These are phyloP conservation scores for Glossophaga mutica DNA, from an alignment of 2,797 vertebrate genomes.

Conservation along the genomic window DNA sequence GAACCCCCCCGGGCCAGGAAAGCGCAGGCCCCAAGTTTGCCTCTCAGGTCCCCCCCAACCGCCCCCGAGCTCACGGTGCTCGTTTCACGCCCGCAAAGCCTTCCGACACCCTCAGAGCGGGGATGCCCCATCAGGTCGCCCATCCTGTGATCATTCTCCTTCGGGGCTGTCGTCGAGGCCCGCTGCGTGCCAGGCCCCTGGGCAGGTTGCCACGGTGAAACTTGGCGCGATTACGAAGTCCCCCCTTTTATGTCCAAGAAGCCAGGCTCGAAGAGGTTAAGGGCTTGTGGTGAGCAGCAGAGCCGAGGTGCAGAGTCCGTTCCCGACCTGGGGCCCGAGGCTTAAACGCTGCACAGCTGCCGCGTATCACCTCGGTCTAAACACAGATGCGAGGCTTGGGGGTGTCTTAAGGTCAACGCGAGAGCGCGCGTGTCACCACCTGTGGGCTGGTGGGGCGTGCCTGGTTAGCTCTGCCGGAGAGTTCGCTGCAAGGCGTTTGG, in stretches of 20 bases:
- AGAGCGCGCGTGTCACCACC: not conserved
- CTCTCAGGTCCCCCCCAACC: not conserved
- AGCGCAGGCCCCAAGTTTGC: rapidly evolving
- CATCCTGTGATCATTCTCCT: not conserved
- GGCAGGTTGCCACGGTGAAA: not conserved
- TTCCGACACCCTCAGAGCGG: rapidly evolving
- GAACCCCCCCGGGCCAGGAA: not conserved
- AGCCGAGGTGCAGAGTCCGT: not conserved
- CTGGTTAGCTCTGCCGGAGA: not conserved
- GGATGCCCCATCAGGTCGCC: rapidly evolving
- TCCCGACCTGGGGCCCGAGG: not conserved
- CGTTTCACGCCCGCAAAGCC: rapidly evolving
- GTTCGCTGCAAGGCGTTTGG: not conserved
- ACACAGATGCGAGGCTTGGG: not conserved
- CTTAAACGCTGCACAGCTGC: rapidly evolving
- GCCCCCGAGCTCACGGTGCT: rapidly evolving
- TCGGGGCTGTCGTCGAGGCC: rapidly evolving
- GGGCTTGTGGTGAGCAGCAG: rapidly evolving
- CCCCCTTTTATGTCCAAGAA: not conserved
- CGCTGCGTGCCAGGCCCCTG: rapidly evolving
- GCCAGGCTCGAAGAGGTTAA: not conserved
- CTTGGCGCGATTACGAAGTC: rapidly evolving
- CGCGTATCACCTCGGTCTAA: rapidly evolving
- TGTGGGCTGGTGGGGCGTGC: not conserved
- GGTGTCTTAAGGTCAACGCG: not conserved